Conservation (phyloP, 2,797 vertebrate species). For the Adrianichthys oophorus region DNA sequence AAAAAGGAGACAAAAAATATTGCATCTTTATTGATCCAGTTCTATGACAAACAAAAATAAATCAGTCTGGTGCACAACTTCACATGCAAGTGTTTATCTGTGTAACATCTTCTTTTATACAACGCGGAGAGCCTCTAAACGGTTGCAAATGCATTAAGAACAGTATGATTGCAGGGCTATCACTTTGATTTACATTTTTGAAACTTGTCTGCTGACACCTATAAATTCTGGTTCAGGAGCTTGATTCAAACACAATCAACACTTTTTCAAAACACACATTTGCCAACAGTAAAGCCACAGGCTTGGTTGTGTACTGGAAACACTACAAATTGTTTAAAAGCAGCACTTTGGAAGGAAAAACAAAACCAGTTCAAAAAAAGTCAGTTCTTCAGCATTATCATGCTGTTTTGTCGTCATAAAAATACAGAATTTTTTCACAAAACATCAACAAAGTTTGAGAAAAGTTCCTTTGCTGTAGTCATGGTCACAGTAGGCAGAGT, state of each 20-base stretch:
- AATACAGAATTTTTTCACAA: slow-evolving; percentile 3
- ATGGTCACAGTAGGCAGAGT: not conserved
- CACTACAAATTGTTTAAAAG: slow-evolving; percentile 42
- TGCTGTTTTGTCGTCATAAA: slow-evolving; percentile 15
- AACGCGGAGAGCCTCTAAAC: slow-evolving; percentile 1
- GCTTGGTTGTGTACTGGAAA: slow-evolving; percentile 37
- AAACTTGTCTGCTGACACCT: slow-evolving; percentile 60
- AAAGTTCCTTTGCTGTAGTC: not conserved
- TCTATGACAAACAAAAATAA: no score
- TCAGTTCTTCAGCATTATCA: not conserved
- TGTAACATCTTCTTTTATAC: slow-evolving; percentile 21
- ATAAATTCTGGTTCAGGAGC: slow-evolving; percentile 59
- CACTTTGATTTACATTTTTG: slow-evolving; percentile 47
- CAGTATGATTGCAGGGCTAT: slow-evolving; percentile 63
- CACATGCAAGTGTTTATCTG: slow-evolving; percentile 1
- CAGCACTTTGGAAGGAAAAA: slow-evolving; percentile 48
- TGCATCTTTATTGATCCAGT: no score
- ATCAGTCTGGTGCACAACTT: no score
- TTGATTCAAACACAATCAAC: slow-evolving; percentile 53
- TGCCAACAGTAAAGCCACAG: slow-evolving; percentile 35
- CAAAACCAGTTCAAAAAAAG: slow-evolving; percentile 19
- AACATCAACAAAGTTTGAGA: not conserved
- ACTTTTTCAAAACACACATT: slow-evolving; percentile 47
- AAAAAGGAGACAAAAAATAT: no score
- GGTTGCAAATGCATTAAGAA: slow-evolving; percentile 36